phyloP scores from a whole-genome alignment of 2,888 invertebrate species.

The Drosophila subquinaria region DNA sequence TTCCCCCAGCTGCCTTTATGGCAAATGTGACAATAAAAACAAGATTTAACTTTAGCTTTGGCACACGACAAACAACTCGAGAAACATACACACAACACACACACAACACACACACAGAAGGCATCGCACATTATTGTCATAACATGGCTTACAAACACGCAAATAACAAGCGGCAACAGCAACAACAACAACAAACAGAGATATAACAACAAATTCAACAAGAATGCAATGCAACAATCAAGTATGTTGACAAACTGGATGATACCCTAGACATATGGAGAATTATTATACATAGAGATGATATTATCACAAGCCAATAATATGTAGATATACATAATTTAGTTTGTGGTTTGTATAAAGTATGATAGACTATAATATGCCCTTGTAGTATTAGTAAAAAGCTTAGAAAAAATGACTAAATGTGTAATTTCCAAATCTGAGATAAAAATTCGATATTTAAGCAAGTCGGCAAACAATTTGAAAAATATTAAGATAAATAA shows the following conservation, averaged over 20 bases:
- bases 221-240: not conserved
- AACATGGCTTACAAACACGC: conserved; percentile 77
- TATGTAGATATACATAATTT: not conserved
- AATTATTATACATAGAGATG: not conserved
- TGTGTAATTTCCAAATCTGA: too few relatives aligned
- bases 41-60: conserved; percentile 75
- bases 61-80: conserved; percentile 49
- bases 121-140: conserved; percentile 73
- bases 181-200: conserved; percentile 41
- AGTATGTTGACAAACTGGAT: not conserved
- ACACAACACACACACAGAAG: conserved; percentile 12
- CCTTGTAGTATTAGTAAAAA: not conserved
- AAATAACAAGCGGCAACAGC: conserved; percentile 52
- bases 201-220: conserved; percentile 33
- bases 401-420: too few relatives aligned
- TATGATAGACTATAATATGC: not conserved
- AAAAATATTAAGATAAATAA: too few relatives aligned
- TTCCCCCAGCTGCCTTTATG: conserved; percentile 68
- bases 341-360: not conserved
- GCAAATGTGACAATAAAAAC: conserved; percentile 79
- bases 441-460: too few relatives aligned
- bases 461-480: too few relatives aligned
- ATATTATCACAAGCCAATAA: not conserved
- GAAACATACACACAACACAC: conserved; percentile 29
- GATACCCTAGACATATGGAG: conserved; percentile 7